phyloP scores from a whole-genome alignment of 1,140 invertebrate species.

The Drosophila rufa region DNA sequence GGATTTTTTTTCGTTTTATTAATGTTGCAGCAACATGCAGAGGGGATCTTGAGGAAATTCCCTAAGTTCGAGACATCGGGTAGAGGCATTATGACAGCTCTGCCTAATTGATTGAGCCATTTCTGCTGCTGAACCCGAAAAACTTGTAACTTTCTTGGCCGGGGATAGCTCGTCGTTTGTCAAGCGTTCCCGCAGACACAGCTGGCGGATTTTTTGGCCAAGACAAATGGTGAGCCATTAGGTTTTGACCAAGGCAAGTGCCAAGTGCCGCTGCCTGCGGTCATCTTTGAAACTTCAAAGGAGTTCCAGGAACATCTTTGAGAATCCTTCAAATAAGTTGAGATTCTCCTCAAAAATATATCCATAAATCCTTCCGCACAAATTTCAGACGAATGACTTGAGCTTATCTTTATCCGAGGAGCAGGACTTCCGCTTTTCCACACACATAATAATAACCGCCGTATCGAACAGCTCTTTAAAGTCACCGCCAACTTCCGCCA shows the following conservation, averaged over 20 bases:
- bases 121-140: slow-evolving; percentile 48
- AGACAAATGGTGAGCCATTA: slow-evolving; percentile 68
- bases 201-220: slow-evolving; percentile 50
- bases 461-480: slow-evolving; percentile 36
- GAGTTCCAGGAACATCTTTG: background rate
- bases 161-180: slow-evolving; percentile 32
- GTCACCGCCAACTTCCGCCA: slow-evolving; percentile 13
- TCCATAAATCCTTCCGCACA: background rate
- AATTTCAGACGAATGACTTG: background rate
- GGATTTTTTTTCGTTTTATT: slow-evolving; percentile 24
- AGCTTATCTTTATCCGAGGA: slow-evolving; percentile 7
- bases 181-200: slow-evolving; percentile 35
- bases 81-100: slow-evolving; percentile 65
- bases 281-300: background rate
- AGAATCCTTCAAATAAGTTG: too few relatives aligned
- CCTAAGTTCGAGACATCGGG: background rate
- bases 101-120: slow-evolving; percentile 78
- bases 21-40: slow-evolving; percentile 77
- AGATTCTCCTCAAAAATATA: too few relatives aligned
- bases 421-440: slow-evolving; percentile 17
- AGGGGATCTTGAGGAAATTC: background rate
- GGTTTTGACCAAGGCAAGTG: slow-evolving; percentile 28
- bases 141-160: slow-evolving; percentile 30
- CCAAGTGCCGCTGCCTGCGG: background rate
- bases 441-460: slow-evolving; percentile 1